These are phyloP conservation scores for Trissonchulus latispiculum DNA, from an alignment of 2,888 invertebrate genomes.

Conservation along the genomic window DNA sequence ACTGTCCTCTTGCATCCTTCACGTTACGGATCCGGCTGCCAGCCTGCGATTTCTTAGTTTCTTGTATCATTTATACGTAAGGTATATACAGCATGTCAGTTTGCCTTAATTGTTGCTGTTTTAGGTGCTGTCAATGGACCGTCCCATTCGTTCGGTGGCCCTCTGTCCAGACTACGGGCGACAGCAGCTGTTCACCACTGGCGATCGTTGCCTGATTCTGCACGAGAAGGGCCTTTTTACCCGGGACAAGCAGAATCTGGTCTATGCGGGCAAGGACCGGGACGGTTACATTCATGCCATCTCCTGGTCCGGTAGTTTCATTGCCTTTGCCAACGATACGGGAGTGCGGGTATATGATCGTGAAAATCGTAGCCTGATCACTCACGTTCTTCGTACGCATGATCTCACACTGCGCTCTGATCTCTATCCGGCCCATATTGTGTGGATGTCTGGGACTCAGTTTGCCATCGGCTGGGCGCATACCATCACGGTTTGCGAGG, in stretches of 20 bases:
- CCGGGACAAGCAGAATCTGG: constrained; percentile 30
- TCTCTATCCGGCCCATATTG: constrained; percentile 34
- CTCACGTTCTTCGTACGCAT: constrained; percentile 15
- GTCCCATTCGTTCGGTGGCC: constrained; percentile 33
- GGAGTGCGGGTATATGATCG: constrained; percentile 38
- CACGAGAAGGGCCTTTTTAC: constrained; percentile 36
- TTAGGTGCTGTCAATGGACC: constrained; percentile 30
- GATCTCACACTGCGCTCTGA: constrained; percentile 28
- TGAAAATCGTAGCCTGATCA: constrained; percentile 20
- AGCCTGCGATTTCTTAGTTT: no score
- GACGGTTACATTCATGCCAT: constrained; percentile 38
- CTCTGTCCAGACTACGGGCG: constrained; percentile 34
- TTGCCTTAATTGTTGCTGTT: no score
- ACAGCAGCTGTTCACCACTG: constrained; percentile 34
- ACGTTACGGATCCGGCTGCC: no score
- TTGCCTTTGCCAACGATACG: constrained; percentile 42
- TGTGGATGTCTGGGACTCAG: constrained; percentile 33
- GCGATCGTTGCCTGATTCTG: constrained; percentile 33
- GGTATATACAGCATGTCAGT: no score
- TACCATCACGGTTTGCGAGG: constrained; percentile 23
- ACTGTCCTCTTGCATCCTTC: no score
- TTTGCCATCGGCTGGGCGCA: constrained; percentile 41
- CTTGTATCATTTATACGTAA: no score
- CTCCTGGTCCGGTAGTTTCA: constrained; percentile 30
- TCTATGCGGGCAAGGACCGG: constrained; percentile 32